Conservation (phyloP, 64 coral and sea anemone species). For the Hydrozoanthus tunicans region DNA sequence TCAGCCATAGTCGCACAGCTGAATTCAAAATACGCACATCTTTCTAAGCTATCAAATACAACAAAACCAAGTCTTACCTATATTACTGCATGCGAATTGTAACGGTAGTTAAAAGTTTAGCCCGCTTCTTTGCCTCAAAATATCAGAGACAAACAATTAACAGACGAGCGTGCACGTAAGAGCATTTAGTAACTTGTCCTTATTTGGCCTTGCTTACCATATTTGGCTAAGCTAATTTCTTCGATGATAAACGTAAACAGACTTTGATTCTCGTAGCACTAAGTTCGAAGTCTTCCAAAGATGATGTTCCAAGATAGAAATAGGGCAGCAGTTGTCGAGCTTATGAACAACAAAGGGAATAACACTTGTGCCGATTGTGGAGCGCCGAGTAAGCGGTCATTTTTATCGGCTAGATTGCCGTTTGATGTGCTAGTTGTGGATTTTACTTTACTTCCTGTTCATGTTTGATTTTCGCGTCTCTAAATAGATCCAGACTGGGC, state of each 20-base stretch:
- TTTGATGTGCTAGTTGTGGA: neutral
- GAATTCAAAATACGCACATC: too few relatives aligned
- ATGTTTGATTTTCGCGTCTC: neutral
- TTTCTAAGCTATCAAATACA: too few relatives aligned
- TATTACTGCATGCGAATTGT: too few relatives aligned
- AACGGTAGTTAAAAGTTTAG: too few relatives aligned
- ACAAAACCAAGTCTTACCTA: too few relatives aligned
- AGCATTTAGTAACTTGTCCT: neutral
- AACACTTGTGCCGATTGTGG: constrained; percentile 95
- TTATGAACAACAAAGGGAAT: constrained; percentile 81
- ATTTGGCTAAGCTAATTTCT: constrained; percentile 22
- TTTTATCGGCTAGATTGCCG: neutral
- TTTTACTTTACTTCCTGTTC: constrained; percentile 64
- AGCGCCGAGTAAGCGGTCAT: constrained; percentile 70
- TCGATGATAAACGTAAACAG: neutral
- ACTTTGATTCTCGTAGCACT: neutral
- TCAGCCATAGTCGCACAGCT: too few relatives aligned
- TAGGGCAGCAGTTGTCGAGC: constrained; percentile 71
- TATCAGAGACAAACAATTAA: neutral
- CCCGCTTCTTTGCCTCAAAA: too few relatives aligned
- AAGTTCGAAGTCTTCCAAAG: neutral
- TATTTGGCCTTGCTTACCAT: constrained; percentile 36
- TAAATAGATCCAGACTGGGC: constrained; percentile 97
- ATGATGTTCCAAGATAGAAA: constrained; percentile 82
- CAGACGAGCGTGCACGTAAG: neutral